phyloP scores from a whole-genome alignment of 2,113 vertebrate species.

The Istiophorus platypterus region DNA sequence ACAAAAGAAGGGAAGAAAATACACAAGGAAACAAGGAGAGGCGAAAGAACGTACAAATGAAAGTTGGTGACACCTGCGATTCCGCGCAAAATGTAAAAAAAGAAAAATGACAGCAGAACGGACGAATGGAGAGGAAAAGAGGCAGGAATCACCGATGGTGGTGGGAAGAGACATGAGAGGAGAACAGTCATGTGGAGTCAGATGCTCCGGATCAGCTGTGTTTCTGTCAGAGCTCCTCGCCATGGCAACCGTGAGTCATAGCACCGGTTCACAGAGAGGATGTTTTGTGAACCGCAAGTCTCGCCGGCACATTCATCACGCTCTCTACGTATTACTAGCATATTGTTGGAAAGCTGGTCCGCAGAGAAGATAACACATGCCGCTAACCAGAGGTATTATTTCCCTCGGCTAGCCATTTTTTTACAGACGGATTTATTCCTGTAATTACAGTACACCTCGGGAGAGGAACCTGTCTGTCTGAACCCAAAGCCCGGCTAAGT shows the following conservation, averaged over 20 bases:
- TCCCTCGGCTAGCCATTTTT: fast-evolving
- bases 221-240: conserved; percentile 67
- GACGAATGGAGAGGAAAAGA: conserved; percentile 4
- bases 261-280: conserved; percentile 60
- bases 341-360: not conserved
- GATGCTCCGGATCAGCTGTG: conserved; percentile 72
- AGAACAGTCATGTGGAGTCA: conserved; percentile 72
- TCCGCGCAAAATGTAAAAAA: not conserved
- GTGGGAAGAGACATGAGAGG: conserved; percentile 28
- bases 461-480: not conserved
- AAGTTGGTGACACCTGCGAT: not conserved
- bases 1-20: not conserved
- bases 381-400: not conserved
- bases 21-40: not conserved
- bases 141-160: conserved; percentile 2
- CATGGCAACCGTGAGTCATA: conserved; percentile 77
- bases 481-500: not conserved
- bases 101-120: not conserved
- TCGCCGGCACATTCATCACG: conserved; percentile 20
- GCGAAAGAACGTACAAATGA: not conserved
- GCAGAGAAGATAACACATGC: not conserved
- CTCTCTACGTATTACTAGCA: conserved; percentile 16
- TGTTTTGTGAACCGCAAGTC: conserved; percentile 45
- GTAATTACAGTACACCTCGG: not conserved
- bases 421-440: conserved; percentile 14